A percentile compares a stretch with the other conserved stretches of the same genome.
Conservation (phyloP, 2,113 vertebrate species). For the Fulmarus glacialis region DNA sequence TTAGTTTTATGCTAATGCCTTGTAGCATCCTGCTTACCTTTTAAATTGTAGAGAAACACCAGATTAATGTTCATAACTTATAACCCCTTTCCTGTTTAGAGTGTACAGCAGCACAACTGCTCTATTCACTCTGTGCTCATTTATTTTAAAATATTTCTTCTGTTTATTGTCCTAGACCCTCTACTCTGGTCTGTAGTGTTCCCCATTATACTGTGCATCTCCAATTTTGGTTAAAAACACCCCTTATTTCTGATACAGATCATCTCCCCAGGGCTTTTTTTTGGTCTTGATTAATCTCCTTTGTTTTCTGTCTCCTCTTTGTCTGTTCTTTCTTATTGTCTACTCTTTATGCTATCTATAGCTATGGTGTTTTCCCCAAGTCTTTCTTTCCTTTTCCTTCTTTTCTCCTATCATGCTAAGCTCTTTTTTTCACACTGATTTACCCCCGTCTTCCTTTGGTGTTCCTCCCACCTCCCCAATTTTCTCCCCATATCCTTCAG, state of each 20-base stretch:
- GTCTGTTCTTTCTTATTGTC: not conserved
- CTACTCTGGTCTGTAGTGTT: not conserved
- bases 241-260: conserved; percentile 26
- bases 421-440: not conserved
- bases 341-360: not conserved
- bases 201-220: not conserved
- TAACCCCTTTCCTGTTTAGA: not conserved
- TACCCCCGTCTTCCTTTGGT: not conserved
- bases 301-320: conserved; percentile 19
- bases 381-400: not conserved
- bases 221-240: conserved; percentile 58
- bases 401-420: not conserved
- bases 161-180: conserved; percentile 5
- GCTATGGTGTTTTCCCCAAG: not conserved
- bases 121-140: conserved; percentile 22
- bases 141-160: conserved; percentile 26
- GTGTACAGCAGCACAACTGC: not conserved
- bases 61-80: not conserved
- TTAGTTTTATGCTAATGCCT: not conserved
- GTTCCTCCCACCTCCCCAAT: not conserved
- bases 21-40: not conserved
- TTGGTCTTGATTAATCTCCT: not conserved
- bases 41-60: not conserved
- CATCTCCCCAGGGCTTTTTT: not conserved
- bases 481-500: not conserved